Evolutionary conservation across 2,113 vertebrate genomes (phyloP).

Genomic region (Peromyscus leucopus): DNA sequence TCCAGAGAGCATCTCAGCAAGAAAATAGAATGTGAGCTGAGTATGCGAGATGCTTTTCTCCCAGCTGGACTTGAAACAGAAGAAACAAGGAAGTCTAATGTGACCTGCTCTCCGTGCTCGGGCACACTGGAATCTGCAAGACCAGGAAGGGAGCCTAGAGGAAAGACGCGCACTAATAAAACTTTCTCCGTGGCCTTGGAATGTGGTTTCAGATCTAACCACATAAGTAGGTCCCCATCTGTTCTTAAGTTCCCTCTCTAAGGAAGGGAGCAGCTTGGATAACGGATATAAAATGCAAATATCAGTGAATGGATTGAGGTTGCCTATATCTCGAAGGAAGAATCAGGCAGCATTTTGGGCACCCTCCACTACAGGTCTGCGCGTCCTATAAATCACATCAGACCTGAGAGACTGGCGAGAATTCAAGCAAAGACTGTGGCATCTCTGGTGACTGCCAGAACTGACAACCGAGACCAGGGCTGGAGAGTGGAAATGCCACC

Average conservation of each 20-base stretch:
- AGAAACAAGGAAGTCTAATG: conserved; percentile 59
- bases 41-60: conserved; percentile 58
- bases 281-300: conserved; percentile 1
- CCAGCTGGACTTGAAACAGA: conserved; percentile 52
- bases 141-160: not conserved
- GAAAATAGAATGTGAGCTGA: conserved; percentile 64
- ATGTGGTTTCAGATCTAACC: conserved; percentile 15
- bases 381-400: not conserved
- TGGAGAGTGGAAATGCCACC: not conserved
- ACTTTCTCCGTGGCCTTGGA: not conserved
- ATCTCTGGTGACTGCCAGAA: not conserved
- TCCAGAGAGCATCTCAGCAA: conserved; percentile 57
- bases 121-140: not conserved
- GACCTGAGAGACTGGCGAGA: not conserved
- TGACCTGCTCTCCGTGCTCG: not conserved
- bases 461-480: too few species aligned
- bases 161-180: not conserved
- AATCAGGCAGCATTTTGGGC: not conserved
- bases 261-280: not conserved
- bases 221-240: not conserved
- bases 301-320: not conserved
- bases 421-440: not conserved
- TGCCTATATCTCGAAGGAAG: not conserved
- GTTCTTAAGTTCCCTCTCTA: not conserved
- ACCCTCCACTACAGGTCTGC: not conserved